Percentiles rank a stretch among this genome's conserved stretches.
Conservation (phyloP, 2,113 vertebrate species). For the Mustelus asterias region DNA sequence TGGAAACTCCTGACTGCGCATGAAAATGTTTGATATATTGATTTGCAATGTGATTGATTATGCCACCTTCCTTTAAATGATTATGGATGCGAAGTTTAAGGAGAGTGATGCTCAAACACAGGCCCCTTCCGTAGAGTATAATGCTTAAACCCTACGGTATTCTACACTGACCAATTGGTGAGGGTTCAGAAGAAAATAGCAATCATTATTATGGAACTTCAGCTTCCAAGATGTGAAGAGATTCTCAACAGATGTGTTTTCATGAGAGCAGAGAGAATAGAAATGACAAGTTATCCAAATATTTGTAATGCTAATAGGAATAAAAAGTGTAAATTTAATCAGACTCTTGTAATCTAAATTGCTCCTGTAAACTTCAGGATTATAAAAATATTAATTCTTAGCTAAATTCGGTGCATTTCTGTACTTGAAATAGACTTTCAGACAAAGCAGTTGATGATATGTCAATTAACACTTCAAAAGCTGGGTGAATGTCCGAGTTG, state of each 20-base stretch:
- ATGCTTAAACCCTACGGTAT: neutral
- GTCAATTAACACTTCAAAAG: neutral
- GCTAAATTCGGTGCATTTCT: neutral
- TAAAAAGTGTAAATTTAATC: neutral
- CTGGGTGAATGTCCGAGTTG: neutral
- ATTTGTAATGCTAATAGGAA: neutral
- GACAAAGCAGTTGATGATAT: neutral
- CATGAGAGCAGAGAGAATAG: neutral
- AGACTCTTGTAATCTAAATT: neutral
- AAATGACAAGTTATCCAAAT: neutral
- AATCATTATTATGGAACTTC: neutral
- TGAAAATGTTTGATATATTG: neutral
- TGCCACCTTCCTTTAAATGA: neutral
- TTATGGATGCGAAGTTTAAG: neutral
- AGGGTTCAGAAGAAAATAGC: neutral
- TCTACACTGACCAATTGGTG: neutral
- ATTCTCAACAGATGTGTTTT: neutral
- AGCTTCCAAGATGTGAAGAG: neutral
- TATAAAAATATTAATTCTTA: neutral
- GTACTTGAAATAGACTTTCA: neutral
- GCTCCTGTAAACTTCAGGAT: neutral
- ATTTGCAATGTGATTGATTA: neutral
- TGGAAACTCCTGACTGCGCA: neutral
- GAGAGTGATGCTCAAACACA: neutral
- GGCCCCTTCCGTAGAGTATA: neutral